Evolutionary conservation across 2,797 vertebrate genomes (phyloP), one percentile per base, ranked within the genome.

Genomic region (Nothura maculosa): DNA sequence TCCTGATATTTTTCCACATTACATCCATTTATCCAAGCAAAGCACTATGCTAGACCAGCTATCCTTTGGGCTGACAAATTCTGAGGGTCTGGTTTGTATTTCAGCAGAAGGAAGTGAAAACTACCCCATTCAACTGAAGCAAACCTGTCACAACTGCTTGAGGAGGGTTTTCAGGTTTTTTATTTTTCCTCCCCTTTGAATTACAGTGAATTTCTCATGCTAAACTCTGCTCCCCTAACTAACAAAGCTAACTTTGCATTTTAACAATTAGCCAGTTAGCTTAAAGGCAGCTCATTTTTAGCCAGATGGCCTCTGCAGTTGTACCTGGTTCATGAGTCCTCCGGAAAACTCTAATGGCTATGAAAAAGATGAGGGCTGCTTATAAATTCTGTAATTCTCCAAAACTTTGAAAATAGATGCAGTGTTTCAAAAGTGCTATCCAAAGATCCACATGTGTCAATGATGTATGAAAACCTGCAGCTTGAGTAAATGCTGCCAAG

Each of bases 1-100:
- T 82, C 89, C 76, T 20, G 78, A n/a, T 60, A 32, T 91, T 80
- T 93, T 89, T 42, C 9, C 11, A 81, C 66, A 10, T 81, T 32
- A n/a, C 68, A 42, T 12, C 13, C 14, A n/a, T 50, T 58, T 61
- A 21, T 30, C 30, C 80, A 88, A 48, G 77, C 74, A 25, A 73
- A 83, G 82, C 6, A 0, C 74, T 47, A 5, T 20, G 34, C 45
- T 10, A 0, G 9, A 3, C 63, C n/a, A 38, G 36, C 77, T 42
- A 32, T 30, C 52, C 45, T 30, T 13, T 3, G 63, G 63, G 57
- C 30, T 42, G 54, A 21, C 20, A 8, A 1, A 45, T 43, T 50
- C 17, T 2, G 52, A 62, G 43, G 6, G 18, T 79, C 22, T 55
- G 18, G 1, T 10, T 32, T 0, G 0, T 34, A 1, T 50, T 78